Conservation (phyloP, 2,888 invertebrate species). For the Acanthosepion lycidas region DNA sequence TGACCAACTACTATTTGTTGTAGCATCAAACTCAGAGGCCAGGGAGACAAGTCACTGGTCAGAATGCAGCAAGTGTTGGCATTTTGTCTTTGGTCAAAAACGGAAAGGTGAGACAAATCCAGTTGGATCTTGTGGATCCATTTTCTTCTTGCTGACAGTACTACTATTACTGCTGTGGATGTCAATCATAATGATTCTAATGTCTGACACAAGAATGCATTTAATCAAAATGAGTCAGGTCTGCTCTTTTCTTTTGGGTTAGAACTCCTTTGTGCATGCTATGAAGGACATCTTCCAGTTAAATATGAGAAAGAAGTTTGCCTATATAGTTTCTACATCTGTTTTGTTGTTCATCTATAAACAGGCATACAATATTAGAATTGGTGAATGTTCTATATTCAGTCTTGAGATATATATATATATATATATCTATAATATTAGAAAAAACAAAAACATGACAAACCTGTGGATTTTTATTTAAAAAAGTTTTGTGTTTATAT, state of each 20-base stretch:
- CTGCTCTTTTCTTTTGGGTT: not conserved
- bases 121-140: not conserved
- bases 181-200: conserved; percentile 10
- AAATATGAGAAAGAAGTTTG: not conserved
- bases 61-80: conserved; percentile 33
- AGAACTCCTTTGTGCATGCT: not conserved
- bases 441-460: not conserved
- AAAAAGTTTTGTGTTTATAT: too few species aligned
- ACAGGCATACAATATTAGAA: not conserved
- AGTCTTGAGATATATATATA: not conserved
- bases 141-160: not conserved
- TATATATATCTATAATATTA: too few species aligned
- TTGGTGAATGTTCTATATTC: not conserved
- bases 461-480: not conserved
- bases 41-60: not conserved
- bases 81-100: conserved; percentile 2
- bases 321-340: not conserved
- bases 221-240: not conserved
- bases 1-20: not conserved
- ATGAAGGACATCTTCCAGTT: not conserved
- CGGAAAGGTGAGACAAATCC: conserved; percentile 20
- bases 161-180: conserved; percentile 20
- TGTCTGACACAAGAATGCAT: conserved; percentile 20
- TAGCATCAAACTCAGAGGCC: conserved; percentile 20
- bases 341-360: not conserved